Conservation (phyloP, 2,113 vertebrate genomes). For the Heterocephalus glaber region DNA sequence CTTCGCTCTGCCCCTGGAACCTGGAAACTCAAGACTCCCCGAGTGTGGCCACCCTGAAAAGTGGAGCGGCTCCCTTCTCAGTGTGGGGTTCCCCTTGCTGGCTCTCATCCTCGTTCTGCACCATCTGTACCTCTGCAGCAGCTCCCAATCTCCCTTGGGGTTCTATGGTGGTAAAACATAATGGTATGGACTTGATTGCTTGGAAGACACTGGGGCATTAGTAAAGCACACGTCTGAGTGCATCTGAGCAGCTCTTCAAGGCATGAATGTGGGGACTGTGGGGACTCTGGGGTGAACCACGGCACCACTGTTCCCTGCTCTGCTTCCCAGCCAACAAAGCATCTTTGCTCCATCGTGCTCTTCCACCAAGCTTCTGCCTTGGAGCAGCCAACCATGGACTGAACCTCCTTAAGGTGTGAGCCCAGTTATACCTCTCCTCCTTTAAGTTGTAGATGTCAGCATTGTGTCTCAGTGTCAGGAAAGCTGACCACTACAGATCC, state of each 20-base stretch:
- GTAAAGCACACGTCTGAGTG: neutral
- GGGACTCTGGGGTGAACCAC: neutral
- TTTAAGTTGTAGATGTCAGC: neutral
- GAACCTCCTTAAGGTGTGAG: neutral
- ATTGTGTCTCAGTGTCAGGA: neutral
- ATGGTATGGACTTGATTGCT: neutral
- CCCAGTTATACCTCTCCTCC: neutral
- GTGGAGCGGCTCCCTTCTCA: neutral
- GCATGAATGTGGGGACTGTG: neutral
- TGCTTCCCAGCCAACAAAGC: neutral
- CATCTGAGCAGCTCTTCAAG: neutral
- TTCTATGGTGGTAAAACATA: neutral
- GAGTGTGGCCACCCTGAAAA: neutral
- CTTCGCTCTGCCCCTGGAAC: neutral
- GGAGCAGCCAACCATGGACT: neutral
- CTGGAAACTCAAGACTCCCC: neutral
- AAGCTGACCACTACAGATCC: neutral
- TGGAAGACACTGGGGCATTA: neutral
- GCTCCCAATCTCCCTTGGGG: neutral
- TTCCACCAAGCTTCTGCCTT: neutral
- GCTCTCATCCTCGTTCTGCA: neutral
- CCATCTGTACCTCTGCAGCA: neutral
- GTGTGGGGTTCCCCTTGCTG: rapidly evolving
- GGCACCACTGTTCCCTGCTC: neutral
- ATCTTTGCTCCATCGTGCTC: neutral